These are phyloP conservation scores for Drosophila dunni DNA, from an alignment of 1,140 invertebrate genomes.

Conservation along the genomic window DNA sequence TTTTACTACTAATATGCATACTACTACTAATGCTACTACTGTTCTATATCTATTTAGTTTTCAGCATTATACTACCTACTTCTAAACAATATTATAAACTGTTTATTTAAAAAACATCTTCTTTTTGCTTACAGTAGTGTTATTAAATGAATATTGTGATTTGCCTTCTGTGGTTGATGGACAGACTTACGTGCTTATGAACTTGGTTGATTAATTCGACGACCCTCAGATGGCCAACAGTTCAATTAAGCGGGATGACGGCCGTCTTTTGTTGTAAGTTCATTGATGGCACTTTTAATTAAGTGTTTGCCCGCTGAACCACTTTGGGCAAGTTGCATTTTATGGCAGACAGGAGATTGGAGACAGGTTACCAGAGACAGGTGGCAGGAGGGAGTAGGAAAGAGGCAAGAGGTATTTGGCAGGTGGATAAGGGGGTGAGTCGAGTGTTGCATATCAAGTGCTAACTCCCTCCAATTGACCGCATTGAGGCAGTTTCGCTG, in stretches of 20 bases:
- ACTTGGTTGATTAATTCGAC: background rate
- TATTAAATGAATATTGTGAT: no score
- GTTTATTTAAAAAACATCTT: no score
- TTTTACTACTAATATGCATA: background rate
- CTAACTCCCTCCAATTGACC: constrained; percentile 47
- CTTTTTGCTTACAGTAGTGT: no score
- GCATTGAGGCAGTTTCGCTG: constrained; percentile 54
- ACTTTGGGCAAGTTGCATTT: background rate
- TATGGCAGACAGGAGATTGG: background rate
- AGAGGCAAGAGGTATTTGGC: background rate
- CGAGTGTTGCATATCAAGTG: constrained; percentile 56
- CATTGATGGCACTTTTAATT: constrained; percentile 39
- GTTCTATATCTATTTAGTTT: no score
- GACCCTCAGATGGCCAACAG: background rate
- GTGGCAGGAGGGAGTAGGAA: background rate
- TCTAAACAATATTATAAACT: no score
- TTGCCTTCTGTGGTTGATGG: no score
- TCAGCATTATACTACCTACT: no score
- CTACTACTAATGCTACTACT: no score
- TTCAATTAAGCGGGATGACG: background rate
- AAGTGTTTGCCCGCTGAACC: constrained; percentile 30
- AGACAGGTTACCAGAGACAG: background rate
- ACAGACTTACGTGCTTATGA: no score
- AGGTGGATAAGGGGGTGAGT: background rate
- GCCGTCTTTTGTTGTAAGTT: constrained; percentile 8